Base-by-base conservation (phyloP, 2,888 invertebrate genomes). In the Heliconius charithonia region DNA sequence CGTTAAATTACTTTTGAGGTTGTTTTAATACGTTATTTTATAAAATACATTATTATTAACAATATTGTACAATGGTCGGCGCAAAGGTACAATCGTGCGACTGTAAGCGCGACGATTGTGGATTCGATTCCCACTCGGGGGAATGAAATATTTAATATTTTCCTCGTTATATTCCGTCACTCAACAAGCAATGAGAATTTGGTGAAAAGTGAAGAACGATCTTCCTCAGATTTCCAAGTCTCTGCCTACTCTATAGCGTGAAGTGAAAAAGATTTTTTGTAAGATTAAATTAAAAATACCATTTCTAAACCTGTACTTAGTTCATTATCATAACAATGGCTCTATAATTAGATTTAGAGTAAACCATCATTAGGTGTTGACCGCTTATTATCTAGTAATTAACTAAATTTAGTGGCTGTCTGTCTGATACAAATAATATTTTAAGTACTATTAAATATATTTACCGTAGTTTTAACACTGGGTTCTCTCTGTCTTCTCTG, bases 1-100 rank as follows among this genome's bases (percentile, higher is more conserved):
- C 77, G 77, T 67, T 80, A 76, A 80, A 79, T 81, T 56, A 37
- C 75, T 71, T 37, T 73, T 66, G 16, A 9, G 63, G 37, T 62
- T n/a, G 22, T 7, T 6, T 71, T 27, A 70, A 19, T 27, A 13
- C 0, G 27, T 19, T 45, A 10, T 70, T 70, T 51, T 29, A 27
- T 65, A 19, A 32, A 66, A 66, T 66, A 22, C 22, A 3, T 4
- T 51, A 19, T 51, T 19, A 19, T 51, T 19, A 51, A 51, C 6
- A 51, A 51, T 51, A 51, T 19, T 37, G 10, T 37, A 37, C 10
- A 37, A 37, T 10, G 37, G 2, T 37, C 10, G 37, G 37, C 37
- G 37, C 10, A 10, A 37, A 37, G 37, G 37, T 0, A 37, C 10
- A 37, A 37, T 10, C 37, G 37, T 10, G 37, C 10, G 37, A 10